phyloP scores from a whole-genome alignment of 2,888 invertebrate species.

The Nemoura dubitans region DNA sequence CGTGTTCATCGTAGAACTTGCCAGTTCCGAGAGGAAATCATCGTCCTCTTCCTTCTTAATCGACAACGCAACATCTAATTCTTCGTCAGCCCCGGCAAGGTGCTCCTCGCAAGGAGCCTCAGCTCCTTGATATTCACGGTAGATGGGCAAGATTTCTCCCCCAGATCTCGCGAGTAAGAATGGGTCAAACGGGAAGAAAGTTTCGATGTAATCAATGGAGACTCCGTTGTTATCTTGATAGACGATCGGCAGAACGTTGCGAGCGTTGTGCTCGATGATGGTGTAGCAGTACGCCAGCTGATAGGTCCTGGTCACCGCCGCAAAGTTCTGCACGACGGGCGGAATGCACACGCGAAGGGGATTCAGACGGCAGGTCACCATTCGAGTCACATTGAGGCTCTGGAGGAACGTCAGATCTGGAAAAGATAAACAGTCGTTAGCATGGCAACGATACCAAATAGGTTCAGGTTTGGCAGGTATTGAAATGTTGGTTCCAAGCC shows the following conservation, averaged over 20 bases:
- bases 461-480: too few relatives aligned
- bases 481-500: too few relatives aligned
- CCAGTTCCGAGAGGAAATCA: conserved; percentile 54
- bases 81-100: conserved; percentile 52
- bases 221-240: conserved; percentile 64
- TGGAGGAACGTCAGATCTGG: conserved; percentile 82
- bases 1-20: conserved; percentile 34
- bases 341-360: conserved; percentile 85
- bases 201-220: conserved; percentile 65
- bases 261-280: conserved; percentile 84
- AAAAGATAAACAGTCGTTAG: conserved; percentile 57
- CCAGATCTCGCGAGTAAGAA: conserved; percentile 74
- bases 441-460: too few relatives aligned
- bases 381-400: conserved; percentile 82
- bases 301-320: conserved; percentile 81
- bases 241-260: conserved; percentile 68
- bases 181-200: conserved; percentile 93
- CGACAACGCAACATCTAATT: conserved; percentile 45
- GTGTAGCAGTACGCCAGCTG: conserved; percentile 93
- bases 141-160: conserved; percentile 60
- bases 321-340: conserved; percentile 81
- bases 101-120: conserved; percentile 52
- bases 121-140: conserved; percentile 64
- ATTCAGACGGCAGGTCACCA: conserved; percentile 87
- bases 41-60: conserved; percentile 52